Evolutionary conservation across 1,140 invertebrate genomes (phyloP).

Genomic region (Aradophagus sp.): DNA sequence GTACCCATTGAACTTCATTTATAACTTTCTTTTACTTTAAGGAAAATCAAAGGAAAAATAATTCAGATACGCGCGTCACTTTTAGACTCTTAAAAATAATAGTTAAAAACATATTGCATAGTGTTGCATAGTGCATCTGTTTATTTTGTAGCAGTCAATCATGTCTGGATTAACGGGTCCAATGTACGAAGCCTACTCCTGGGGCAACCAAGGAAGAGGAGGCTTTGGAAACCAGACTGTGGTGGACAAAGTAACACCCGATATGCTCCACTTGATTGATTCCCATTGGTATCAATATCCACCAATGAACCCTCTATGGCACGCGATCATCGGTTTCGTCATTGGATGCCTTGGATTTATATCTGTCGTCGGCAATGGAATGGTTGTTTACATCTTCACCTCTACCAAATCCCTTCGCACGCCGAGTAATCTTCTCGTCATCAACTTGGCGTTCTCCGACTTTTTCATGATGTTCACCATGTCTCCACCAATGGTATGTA

Average conservation of each 20-base stretch:
- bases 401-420: conserved; percentile 85
- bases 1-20: too few relatives aligned
- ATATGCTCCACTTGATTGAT: conserved; percentile 84
- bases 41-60: too few relatives aligned
- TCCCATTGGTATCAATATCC: conserved; percentile 85
- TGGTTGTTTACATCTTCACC: conserved; percentile 90
- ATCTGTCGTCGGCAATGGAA: conserved; percentile 85
- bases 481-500: conserved; percentile 84
- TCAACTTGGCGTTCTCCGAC: conserved; percentile 91
- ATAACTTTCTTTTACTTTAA: too few relatives aligned
- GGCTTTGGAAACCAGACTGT: conserved; percentile 80
- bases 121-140: too few relatives aligned
- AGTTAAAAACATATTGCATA: too few relatives aligned
- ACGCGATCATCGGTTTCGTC: conserved; percentile 84
- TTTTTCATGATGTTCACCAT: conserved; percentile 91
- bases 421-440: conserved; percentile 88
- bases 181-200: conserved; percentile 65
- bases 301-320: conserved; percentile 86
- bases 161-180: conserved; percentile 72
- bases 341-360: conserved; percentile 83
- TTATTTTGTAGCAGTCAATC: conserved; percentile 52
- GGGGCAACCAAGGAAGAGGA: conserved; percentile 56
- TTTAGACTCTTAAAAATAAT: too few relatives aligned
- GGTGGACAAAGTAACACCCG: conserved; percentile 82
- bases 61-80: too few relatives aligned